phyloP scores from a whole-genome alignment of 2,797 vertebrate species.

The Meriones psammophilus region DNA sequence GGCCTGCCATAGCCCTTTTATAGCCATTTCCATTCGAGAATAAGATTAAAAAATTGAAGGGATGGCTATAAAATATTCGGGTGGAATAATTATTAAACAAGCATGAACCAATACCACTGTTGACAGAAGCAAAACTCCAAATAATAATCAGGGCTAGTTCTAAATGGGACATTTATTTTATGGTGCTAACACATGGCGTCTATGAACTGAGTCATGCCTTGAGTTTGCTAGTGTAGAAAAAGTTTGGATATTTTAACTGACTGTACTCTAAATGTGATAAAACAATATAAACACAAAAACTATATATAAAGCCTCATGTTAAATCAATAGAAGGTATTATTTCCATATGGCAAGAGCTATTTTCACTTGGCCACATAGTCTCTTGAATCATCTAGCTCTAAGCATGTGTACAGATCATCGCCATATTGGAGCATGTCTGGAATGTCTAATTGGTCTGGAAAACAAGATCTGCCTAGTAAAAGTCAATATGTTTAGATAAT shows the following conservation, averaged over 20 bases:
- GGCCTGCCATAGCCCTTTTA: neutral
- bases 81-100: conserved; percentile 38
- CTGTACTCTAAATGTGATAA: conserved; percentile 1
- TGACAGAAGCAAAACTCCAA: conserved; percentile 33
- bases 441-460: conserved; percentile 5
- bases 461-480: conserved; percentile 31
- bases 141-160: neutral
- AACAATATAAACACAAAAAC: conserved; percentile 35
- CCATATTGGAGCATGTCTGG: conserved; percentile 30
- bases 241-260: conserved; percentile 49
- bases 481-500: conserved; percentile 47
- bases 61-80: conserved; percentile 11
- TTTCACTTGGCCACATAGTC: conserved; percentile 5
- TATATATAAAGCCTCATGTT: conserved; percentile 41
- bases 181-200: conserved; percentile 15
- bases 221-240: neutral
- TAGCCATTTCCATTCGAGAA: conserved; percentile 18
- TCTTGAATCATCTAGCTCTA: conserved; percentile 20
- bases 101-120: neutral
- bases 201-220: conserved; percentile 29
- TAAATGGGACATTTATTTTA: conserved; percentile 42
- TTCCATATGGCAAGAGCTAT: conserved; percentile 17
- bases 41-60: conserved; percentile 57
- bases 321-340: conserved; percentile 34
- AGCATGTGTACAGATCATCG: conserved; percentile 1